Evolutionary conservation across 92 coral and sea anemone genomes (phyloP).

Genomic region (Diadumene lineata): DNA sequence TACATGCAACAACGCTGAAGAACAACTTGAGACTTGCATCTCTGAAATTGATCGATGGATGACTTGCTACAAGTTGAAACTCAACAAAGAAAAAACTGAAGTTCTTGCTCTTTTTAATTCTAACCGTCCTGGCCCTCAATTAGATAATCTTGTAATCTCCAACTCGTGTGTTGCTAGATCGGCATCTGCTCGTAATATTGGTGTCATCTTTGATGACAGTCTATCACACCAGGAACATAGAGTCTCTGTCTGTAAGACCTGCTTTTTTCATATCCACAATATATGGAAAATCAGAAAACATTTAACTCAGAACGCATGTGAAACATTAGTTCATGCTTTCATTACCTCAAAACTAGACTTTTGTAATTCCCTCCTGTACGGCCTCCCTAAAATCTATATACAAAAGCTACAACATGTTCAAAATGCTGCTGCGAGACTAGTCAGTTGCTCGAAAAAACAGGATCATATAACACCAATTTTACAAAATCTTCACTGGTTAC

Average conservation of each 20-base stretch:
- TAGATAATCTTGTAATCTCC: neutral
- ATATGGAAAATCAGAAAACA: neutral
- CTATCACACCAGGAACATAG: no score
- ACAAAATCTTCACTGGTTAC: no score
- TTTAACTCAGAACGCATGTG: neutral
- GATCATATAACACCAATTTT: no score
- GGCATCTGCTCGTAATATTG: neutral
- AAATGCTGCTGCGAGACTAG: neutral
- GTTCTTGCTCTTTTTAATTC: neutral
- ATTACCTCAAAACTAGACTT: neutral
- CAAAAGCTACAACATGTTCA: neutral
- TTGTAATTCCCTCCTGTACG: neutral
- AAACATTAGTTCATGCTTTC: neutral
- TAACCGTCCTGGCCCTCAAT: neutral
- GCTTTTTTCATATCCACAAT: no score
- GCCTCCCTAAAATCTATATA: neutral
- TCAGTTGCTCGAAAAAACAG: no score
- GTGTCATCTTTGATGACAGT: no score
- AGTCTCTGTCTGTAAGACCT: no score
- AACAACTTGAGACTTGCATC: neutral
- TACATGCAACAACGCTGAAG: neutral
- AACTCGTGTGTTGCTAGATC: neutral
- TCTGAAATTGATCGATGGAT: neutral
- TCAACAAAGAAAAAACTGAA: neutral
- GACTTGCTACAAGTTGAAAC: neutral